Conservation (phyloP, 2,888 invertebrate genomes). For the Ophonus ardosiacus region DNA sequence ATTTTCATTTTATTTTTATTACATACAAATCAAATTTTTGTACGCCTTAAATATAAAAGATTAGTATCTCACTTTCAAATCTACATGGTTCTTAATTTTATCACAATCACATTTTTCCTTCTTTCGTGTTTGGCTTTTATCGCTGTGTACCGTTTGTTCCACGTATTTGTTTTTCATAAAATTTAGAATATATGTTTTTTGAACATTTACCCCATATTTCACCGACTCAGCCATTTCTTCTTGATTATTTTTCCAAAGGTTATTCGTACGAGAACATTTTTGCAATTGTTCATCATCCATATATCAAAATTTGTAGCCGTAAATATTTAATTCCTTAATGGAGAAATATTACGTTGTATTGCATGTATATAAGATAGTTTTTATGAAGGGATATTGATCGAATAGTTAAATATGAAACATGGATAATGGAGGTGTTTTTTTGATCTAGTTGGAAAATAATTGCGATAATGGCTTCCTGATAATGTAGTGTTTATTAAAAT, state of each 20-base stretch:
- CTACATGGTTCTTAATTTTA: neutral
- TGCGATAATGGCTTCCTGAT: conserved; percentile 8
- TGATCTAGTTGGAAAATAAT: conserved; percentile 10
- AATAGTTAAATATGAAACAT: conserved; percentile 15
- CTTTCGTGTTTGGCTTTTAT: no score
- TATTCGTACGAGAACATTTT: neutral
- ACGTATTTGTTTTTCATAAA: neutral
- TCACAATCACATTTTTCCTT: no score
- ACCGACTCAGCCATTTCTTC: neutral
- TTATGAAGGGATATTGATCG: neutral
- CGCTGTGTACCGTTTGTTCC: neutral
- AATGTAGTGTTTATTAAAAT: conserved; percentile 12
- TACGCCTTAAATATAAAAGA: no score
- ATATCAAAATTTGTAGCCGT: conserved; percentile 32
- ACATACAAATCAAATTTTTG: no score
- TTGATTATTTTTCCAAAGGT: neutral
- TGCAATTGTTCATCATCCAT: neutral
- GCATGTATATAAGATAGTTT: conserved; percentile 24
- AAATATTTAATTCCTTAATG: conserved; percentile 37
- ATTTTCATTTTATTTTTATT: no score
- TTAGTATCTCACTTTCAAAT: neutral
- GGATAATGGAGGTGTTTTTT: conserved; percentile 5
- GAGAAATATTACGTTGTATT: conserved; percentile 22
- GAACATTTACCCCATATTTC: neutral
- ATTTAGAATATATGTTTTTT: neutral